These are phyloP conservation scores for Papilio dardanus DNA, from an alignment of 1,140 invertebrate genomes.

Conservation along the genomic window DNA sequence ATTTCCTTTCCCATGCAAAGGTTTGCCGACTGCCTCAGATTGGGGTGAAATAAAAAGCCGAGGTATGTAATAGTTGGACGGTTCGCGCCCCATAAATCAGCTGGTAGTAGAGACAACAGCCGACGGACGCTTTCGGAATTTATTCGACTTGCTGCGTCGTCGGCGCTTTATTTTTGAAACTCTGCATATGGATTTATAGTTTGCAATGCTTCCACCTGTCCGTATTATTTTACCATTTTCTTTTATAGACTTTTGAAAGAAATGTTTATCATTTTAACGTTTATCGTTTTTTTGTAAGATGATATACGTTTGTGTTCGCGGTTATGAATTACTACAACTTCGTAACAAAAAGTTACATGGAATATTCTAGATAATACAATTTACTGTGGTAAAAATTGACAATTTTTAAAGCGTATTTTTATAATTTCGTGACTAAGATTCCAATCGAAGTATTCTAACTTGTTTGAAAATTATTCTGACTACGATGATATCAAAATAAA, in stretches of 20 bases:
- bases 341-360: background rate
- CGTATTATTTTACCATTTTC: conserved; percentile 43
- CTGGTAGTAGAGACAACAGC: conserved; percentile 53
- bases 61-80: conserved; percentile 69
- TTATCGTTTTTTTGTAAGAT: conserved; percentile 10
- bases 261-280: conserved; percentile 30
- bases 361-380: background rate
- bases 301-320: background rate
- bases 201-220: conserved; percentile 51
- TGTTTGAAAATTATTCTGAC: too few relatives aligned
- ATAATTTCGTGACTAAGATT: background rate
- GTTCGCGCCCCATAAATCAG: conserved; percentile 78
- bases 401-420: background rate
- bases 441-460: background rate
- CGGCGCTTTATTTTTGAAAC: conserved; percentile 64
- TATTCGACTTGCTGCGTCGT: conserved; percentile 58
- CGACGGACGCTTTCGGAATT: conserved; percentile 71
- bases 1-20: conserved; percentile 51
- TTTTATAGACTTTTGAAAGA: conserved; percentile 28
- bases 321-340: background rate
- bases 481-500: background rate
- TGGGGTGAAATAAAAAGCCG: conserved; percentile 62
- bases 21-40: conserved; percentile 44
- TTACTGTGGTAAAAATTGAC: background rate
- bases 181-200: conserved; percentile 55